Conservation (phyloP, 2,113 vertebrate species). For the Corydoras maculifer region DNA sequence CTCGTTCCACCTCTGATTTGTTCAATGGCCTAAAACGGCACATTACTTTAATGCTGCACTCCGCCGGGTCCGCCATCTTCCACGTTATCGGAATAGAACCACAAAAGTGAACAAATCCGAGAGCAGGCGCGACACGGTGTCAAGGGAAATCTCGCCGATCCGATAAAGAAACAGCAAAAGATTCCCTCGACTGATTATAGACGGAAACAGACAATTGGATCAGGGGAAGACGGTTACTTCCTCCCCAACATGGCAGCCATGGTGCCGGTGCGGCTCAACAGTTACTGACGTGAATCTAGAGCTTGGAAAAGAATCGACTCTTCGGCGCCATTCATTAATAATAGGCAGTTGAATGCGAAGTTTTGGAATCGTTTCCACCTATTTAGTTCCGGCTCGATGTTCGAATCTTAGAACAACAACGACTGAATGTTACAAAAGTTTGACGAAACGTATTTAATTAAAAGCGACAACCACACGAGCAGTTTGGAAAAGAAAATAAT, state of each 20-base stretch:
- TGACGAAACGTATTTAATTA: no score
- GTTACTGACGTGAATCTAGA: background rate
- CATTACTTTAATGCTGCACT: slow-evolving; percentile 92
- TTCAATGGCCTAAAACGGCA: slow-evolving; percentile 93
- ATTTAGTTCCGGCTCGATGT: background rate
- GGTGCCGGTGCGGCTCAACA: slow-evolving; percentile 6
- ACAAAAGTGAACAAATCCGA: background rate
- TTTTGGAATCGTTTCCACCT: background rate
- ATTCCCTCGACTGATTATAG: background rate
- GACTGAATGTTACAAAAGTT: no score
- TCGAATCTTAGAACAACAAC: no score
- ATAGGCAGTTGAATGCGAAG: no score
- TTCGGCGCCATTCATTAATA: background rate
- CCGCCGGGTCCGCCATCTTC: slow-evolving; percentile 88
- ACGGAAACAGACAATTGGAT: background rate
- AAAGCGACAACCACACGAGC: no score
- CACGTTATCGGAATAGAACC: slow-evolving; percentile 6
- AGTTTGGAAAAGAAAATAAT: no score
- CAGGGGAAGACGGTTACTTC: slow-evolving; percentile 7
- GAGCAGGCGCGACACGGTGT: background rate
- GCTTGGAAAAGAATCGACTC: background rate
- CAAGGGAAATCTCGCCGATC: background rate
- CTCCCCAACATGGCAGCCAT: slow-evolving; percentile 11
- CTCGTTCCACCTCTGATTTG: slow-evolving; percentile 77
- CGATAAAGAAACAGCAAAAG: background rate